Evolutionary conservation across 2,797 vertebrate genomes (phyloP).

Genomic region (Avahi laniger): DNA sequence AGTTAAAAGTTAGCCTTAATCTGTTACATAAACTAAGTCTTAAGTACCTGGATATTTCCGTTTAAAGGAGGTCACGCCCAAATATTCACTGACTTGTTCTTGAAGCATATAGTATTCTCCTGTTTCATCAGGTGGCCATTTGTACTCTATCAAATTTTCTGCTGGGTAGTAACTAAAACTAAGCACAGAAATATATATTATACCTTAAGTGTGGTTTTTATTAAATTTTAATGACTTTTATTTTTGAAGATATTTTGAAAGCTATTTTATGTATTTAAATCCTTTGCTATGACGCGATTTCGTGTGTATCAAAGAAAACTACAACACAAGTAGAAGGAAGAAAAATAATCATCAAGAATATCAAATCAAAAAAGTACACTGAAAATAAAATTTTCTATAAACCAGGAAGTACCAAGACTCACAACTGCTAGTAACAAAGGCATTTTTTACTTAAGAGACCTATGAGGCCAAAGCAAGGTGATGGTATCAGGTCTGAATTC

Average conservation of each 20-base stretch:
- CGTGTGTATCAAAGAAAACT: background rate
- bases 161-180: conserved; percentile 98
- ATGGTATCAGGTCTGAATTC: background rate
- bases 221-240: background rate
- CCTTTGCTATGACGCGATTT: background rate
- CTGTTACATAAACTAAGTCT: background rate
- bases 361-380: background rate
- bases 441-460: background rate
- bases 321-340: background rate
- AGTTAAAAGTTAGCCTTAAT: background rate
- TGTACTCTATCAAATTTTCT: conserved; percentile 98
- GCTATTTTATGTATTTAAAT: background rate
- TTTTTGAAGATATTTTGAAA: conserved; percentile 21
- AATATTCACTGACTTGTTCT: conserved; percentile 99
- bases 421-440: background rate
- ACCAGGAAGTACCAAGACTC: background rate
- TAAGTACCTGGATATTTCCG: conserved; percentile 97
- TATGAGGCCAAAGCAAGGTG: background rate
- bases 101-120: conserved; percentile 99
- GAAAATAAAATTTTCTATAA: background rate
- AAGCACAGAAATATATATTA: conserved; percentile 54
- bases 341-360: background rate
- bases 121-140: conserved; percentile 97
- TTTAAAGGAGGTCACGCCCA: conserved; percentile 98
- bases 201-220: background rate